phyloP scores from a whole-genome alignment of 2,797 vertebrate species.

The Notamacropus eugenii region DNA sequence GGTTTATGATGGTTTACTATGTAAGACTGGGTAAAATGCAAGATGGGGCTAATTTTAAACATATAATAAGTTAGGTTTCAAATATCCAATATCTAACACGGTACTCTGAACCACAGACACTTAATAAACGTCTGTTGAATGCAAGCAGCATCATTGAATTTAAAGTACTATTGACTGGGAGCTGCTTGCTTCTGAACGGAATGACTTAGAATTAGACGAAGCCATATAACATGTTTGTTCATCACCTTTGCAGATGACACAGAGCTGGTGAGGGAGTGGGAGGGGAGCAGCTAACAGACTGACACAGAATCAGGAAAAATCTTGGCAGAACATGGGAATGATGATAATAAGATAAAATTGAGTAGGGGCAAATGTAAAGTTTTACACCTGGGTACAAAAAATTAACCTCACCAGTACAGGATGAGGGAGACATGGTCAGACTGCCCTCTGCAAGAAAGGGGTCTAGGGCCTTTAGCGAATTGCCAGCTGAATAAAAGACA shows the following conservation, averaged over 20 bases:
- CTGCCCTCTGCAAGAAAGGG: background rate
- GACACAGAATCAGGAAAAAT: background rate
- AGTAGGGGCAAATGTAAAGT: background rate
- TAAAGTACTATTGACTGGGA: background rate
- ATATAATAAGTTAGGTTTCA: background rate
- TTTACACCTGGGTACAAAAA: background rate
- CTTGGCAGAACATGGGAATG: background rate
- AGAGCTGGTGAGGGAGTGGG: background rate
- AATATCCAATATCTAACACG: background rate
- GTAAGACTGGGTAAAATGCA: background rate
- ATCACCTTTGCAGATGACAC: background rate
- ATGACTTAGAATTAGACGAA: background rate
- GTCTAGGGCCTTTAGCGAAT: background rate
- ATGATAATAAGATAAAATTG: background rate
- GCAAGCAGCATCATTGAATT: background rate
- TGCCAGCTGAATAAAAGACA: background rate
- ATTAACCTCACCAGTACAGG: background rate
- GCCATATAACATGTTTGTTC: background rate
- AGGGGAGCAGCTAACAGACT: background rate
- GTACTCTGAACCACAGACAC: background rate
- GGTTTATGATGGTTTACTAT: background rate
- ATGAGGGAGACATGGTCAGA: background rate
- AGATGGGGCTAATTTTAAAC: background rate
- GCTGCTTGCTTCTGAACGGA: background rate
- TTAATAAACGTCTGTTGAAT: background rate